Conservation (phyloP, 2,888 invertebrate species). For the Chelonus formosanus region DNA sequence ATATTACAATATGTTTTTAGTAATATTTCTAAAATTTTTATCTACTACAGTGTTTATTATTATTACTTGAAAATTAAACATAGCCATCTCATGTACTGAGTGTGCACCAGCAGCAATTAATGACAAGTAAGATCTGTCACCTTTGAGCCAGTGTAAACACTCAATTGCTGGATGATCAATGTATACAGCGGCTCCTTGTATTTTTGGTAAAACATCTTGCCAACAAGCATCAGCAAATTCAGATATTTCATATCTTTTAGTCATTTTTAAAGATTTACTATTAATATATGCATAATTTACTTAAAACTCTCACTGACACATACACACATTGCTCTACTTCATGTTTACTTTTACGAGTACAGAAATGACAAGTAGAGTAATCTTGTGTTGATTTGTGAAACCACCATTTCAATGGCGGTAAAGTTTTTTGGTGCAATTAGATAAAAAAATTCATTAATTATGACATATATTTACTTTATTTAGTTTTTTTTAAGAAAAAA, state of each 20-base stretch:
- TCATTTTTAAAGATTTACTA: slow-evolving; percentile 28
- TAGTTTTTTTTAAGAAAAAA: too few relatives aligned
- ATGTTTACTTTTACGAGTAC: too few relatives aligned
- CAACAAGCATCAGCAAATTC: slow-evolving; percentile 69
- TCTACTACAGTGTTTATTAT: slow-evolving; percentile 19
- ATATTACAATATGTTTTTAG: background rate
- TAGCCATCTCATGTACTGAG: slow-evolving; percentile 72
- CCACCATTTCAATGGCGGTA: too few relatives aligned
- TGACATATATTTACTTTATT: too few relatives aligned
- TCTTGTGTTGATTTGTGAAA: too few relatives aligned
- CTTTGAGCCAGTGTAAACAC: slow-evolving; percentile 77
- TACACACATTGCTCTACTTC: too few relatives aligned
- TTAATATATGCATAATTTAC: too few relatives aligned
- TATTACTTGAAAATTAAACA: slow-evolving; percentile 59
- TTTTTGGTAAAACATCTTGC: slow-evolving; percentile 70
- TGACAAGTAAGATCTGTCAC: slow-evolving; percentile 66
- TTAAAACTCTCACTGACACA: too few relatives aligned
- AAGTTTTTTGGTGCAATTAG: too few relatives aligned
- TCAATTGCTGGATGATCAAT: slow-evolving; percentile 73
- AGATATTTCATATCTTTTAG: slow-evolving; percentile 28
- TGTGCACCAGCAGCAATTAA: slow-evolving; percentile 71
- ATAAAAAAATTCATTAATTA: too few relatives aligned
- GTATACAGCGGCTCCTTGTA: slow-evolving; percentile 73
- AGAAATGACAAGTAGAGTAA: too few relatives aligned
- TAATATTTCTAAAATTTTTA: slow-evolving; percentile 4